Base-by-base conservation (phyloP, 2,888 invertebrate species). In the Dolichopus griseipennis region DNA sequence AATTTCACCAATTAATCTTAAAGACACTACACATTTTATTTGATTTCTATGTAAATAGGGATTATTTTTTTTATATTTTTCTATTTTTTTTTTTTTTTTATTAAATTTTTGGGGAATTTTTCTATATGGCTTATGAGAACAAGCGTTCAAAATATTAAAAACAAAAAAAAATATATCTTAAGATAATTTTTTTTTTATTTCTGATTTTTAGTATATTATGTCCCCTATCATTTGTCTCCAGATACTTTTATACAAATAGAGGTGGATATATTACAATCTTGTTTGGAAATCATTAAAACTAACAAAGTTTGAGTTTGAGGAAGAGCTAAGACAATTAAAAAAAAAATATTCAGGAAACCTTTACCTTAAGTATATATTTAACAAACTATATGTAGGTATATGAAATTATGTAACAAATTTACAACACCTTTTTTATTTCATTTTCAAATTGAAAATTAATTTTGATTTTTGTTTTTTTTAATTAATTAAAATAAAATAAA, bases 1-100 rank as follows among this genome's bases (percentile, higher is more conserved):
- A 52, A 52, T 52, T 52, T 52, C 52, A 52, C n/a, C 52, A 52
- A 52, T 52, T 52, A 52, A 52, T 52, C 52, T 52, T 52, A 52
- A 52, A 52, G 18, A 52, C 52, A 52, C 52, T 52, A 52, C 18
- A 52, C 52, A 15, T 52, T 52, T 52, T 52, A 52, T 52, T 52
- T 52, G 52, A 52, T 52, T 52, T 52, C 52, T 52, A 52, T 52
- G 52, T 52, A 52, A 52, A 52, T 52, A 52, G 15, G 52, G 52
- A 52, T 52, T 52, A 12, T n/a, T n/a, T 1, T 43, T 43, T 43
- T 3, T 3, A 10, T 43, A 10, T 43, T 43, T 43, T 43, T 43
- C 43, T 34, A 43, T 52, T n/a, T 52, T n/a, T 37, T 37, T 37
- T 12, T 37, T 12, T 37, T 12, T 37, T 37, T 37, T 12, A 34